Evolutionary conservation across 2,888 invertebrate genomes (phyloP).

Genomic region (Oscheius sp.): DNA sequence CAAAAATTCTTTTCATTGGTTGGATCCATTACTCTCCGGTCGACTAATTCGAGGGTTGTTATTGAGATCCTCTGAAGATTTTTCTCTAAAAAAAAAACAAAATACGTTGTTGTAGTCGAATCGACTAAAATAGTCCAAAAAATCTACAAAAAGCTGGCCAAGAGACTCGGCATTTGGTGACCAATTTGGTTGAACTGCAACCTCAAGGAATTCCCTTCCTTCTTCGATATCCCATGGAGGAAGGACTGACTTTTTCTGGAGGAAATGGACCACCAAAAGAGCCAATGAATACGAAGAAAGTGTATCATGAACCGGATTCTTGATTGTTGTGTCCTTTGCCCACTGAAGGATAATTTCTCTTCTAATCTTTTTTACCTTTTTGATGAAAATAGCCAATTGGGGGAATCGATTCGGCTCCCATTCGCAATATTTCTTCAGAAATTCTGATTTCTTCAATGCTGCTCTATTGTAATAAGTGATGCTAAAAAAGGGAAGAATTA

Average conservation of each 20-base stretch:
- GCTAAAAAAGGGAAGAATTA: slow-evolving; percentile 41
- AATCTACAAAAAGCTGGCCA: slow-evolving; percentile 50
- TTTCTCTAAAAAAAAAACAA: no score
- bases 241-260: slow-evolving; percentile 74
- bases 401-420: slow-evolving; percentile 75
- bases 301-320: slow-evolving; percentile 76
- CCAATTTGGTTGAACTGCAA: slow-evolving; percentile 23
- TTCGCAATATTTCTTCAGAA: slow-evolving; percentile 74
- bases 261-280: slow-evolving; percentile 76
- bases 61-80: no score
- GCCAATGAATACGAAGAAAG: slow-evolving; percentile 77
- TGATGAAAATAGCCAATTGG: slow-evolving; percentile 51
- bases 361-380: no score
- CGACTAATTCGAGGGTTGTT: no score
- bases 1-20: no score
- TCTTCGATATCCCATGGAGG: slow-evolving; percentile 73
- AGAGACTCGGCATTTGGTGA: slow-evolving; percentile 40
- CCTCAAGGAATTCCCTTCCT: neutral
- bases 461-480: slow-evolving; percentile 76
- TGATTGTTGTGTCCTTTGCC: slow-evolving; percentile 74
- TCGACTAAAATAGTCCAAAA: slow-evolving; percentile 74
- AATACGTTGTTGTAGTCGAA: slow-evolving; percentile 41
- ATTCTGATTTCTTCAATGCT: slow-evolving; percentile 75
- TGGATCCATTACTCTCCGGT: no score
- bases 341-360: no score